Conservation (phyloP, 2,888 invertebrate species). For the Meloe dianella region DNA sequence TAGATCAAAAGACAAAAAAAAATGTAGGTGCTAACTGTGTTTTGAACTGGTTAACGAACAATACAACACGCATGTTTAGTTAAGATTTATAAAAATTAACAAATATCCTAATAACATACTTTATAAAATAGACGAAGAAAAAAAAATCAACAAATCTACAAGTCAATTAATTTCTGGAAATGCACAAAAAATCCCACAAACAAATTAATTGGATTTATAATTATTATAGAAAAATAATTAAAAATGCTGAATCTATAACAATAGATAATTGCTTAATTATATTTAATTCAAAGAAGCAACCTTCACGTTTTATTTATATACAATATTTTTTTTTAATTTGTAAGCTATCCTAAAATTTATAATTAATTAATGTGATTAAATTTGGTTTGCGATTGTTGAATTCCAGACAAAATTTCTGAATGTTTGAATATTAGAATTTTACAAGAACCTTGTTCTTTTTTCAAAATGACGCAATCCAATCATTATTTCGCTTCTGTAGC, state of each 20-base stretch:
- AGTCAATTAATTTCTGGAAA: background rate
- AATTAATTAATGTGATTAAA: background rate
- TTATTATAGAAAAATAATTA: background rate
- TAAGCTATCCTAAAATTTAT: background rate
- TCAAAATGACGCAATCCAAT: background rate
- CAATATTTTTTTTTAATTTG: background rate
- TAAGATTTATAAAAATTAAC: background rate
- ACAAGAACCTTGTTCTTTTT: background rate
- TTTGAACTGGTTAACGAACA: slow-evolving; percentile 11
- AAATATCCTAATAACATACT: slow-evolving; percentile 7
- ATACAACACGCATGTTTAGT: slow-evolving; percentile 2
- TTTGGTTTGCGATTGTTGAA: background rate
- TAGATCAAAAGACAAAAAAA: background rate
- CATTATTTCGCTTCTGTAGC: background rate
- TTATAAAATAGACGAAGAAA: background rate
- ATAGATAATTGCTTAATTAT: background rate
- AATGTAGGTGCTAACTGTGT: slow-evolving; percentile 11
- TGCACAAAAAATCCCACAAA: background rate
- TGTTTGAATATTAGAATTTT: slow-evolving; percentile 16
- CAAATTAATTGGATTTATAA: background rate
- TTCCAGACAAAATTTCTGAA: background rate
- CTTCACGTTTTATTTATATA: background rate
- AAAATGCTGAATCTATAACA: background rate
- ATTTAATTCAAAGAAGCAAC: background rate
- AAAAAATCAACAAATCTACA: background rate